Conservation (phyloP, 2,797 vertebrate genomes). For the Novumbra hubbsi region DNA sequence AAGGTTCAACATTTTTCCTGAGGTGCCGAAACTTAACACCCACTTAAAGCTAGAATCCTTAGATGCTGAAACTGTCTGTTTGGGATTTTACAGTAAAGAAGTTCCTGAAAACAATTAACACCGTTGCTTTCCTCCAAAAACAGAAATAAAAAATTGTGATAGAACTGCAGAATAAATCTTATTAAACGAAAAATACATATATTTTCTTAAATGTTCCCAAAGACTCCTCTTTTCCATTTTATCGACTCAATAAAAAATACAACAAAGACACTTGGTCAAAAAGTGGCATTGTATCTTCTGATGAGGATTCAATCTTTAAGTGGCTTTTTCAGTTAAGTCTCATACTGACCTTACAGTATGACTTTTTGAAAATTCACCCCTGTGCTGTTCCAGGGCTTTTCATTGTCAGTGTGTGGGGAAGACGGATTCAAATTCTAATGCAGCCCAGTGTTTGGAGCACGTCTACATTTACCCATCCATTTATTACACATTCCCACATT, state of each 20-base stretch:
- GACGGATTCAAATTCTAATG: slow-evolving; percentile 12
- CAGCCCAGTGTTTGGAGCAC: slow-evolving; percentile 7
- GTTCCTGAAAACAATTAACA: too few species aligned
- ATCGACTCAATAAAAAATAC: too few species aligned
- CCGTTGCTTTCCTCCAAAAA: too few species aligned
- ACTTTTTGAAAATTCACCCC: not conserved
- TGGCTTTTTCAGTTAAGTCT: not conserved
- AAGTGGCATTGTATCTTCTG: too few species aligned
- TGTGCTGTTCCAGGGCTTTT: slow-evolving; percentile 17
- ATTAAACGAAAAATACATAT: too few species aligned
- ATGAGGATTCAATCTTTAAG: not conserved
- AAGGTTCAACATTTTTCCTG: not conserved
- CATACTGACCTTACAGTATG: not conserved
- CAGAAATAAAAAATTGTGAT: too few species aligned
- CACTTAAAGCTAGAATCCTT: not conserved
- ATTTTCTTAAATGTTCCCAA: too few species aligned
- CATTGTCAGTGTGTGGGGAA: slow-evolving; percentile 10
- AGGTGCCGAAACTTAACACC: not conserved
- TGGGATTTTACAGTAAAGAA: too few species aligned
- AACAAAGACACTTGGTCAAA: too few species aligned
- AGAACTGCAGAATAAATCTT: too few species aligned
- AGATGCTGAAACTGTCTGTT: too few species aligned
- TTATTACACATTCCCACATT: slow-evolving; percentile 3
- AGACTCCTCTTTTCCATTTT: too few species aligned
- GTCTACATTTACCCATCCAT: slow-evolving; percentile 11